Evolutionary conservation across 2,797 vertebrate species (phyloP).

Genomic region (Gila robusta): DNA sequence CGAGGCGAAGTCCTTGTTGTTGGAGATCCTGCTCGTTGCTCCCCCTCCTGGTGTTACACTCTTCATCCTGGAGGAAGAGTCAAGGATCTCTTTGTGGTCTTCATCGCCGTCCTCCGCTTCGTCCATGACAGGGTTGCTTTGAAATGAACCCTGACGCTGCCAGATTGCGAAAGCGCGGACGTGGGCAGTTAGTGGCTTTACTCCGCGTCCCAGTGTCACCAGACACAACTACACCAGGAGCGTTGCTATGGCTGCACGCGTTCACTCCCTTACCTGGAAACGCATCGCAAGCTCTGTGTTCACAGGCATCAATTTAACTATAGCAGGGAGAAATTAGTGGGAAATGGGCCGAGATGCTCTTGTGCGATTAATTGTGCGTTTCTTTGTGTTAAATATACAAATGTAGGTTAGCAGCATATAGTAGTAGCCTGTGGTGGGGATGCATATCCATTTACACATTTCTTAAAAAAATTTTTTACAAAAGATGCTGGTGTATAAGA

Average conservation of each 20-base stretch:
- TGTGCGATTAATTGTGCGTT: too few species aligned
- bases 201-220: slow-evolving; percentile 67
- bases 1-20: slow-evolving; percentile 71
- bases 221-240: slow-evolving; percentile 63
- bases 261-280: slow-evolving; percentile 50
- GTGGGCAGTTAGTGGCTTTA: slow-evolving; percentile 64
- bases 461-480: too few species aligned
- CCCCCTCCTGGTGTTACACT: slow-evolving; percentile 77
- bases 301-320: neutral
- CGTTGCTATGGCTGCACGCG: slow-evolving; percentile 77
- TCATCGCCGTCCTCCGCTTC: slow-evolving; percentile 76
- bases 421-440: neutral
- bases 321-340: neutral
- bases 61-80: slow-evolving; percentile 69
- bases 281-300: neutral
- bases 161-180: slow-evolving; percentile 62
- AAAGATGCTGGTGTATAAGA: too few species aligned
- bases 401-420: neutral
- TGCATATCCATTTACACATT: neutral
- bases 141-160: slow-evolving; percentile 66
- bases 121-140: slow-evolving; percentile 69
- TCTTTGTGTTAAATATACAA: neutral
- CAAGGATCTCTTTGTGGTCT: slow-evolving; percentile 69
- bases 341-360: neutral
- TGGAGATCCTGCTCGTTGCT: slow-evolving; percentile 77